Conservation (phyloP, 2,797 vertebrate species). For the Cyprinella venusta region DNA sequence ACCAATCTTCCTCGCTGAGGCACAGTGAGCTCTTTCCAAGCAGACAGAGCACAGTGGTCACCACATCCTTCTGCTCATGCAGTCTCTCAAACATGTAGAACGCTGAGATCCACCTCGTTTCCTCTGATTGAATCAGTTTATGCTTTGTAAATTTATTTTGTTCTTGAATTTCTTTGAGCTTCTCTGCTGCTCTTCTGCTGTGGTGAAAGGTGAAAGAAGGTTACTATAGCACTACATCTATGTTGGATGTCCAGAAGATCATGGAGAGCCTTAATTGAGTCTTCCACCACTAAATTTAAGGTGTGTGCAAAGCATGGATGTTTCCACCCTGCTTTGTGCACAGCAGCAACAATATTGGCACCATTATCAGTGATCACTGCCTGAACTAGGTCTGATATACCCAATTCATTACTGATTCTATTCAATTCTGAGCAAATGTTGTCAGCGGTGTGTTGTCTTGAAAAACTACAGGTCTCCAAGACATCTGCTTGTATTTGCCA, state of each 20-base stretch:
- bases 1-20: slow-evolving; percentile 41
- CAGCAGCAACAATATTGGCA: no score
- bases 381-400: no score
- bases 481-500: no score
- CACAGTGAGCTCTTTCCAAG: slow-evolving; percentile 44
- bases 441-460: no score
- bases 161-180: slow-evolving; percentile 10
- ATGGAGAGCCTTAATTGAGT: slow-evolving; percentile 37
- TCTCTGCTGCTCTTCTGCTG: slow-evolving; percentile 25
- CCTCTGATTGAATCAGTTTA: slow-evolving; percentile 14
- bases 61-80: not conserved
- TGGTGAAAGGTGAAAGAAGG: slow-evolving; percentile 48
- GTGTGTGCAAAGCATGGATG: no score
- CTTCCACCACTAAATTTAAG: slow-evolving; percentile 24
- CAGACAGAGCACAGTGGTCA: slow-evolving; percentile 34
- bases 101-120: not conserved
- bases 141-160: not conserved
- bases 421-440: no score
- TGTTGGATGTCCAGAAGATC: slow-evolving; percentile 31
- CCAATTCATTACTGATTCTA: no score
- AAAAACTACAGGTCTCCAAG: no score
- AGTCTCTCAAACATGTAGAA: slow-evolving; percentile 6
- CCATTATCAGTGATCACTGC: no score
- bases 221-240: slow-evolving; percentile 33
- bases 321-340: no score